phyloP scores from a whole-genome alignment of 2,113 vertebrate genomes.

The Lathamus discolor region DNA sequence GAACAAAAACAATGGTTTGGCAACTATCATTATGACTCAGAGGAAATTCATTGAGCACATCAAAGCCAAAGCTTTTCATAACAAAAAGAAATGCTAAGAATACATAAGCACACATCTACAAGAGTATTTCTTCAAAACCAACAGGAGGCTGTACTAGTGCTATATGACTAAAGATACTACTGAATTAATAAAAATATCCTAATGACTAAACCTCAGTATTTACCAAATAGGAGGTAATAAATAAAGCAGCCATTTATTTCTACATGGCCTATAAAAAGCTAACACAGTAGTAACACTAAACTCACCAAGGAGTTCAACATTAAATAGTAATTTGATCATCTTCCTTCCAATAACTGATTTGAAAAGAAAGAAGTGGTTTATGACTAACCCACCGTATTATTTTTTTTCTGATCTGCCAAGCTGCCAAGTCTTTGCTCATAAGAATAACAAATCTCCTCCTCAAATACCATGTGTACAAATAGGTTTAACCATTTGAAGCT shows the following conservation, averaged over 20 bases:
- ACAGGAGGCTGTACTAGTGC: background rate
- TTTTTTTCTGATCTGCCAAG: background rate
- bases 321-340: background rate
- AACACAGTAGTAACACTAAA: background rate
- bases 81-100: background rate
- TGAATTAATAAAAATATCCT: background rate
- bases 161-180: background rate
- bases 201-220: background rate
- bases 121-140: background rate
- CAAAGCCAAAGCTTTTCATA: constrained; percentile 39
- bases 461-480: background rate
- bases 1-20: constrained; percentile 32
- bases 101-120: background rate
- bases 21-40: constrained; percentile 26
- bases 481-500: background rate
- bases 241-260: background rate
- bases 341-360: background rate
- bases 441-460: background rate
- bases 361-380: background rate
- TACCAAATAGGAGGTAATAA: background rate
- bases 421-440: background rate
- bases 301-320: background rate
- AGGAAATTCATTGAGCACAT: constrained; percentile 38
- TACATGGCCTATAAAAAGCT: background rate
- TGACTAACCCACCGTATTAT: background rate